phyloP scores from a whole-genome alignment of 2,113 vertebrate species.

The Notothenia rossii region DNA sequence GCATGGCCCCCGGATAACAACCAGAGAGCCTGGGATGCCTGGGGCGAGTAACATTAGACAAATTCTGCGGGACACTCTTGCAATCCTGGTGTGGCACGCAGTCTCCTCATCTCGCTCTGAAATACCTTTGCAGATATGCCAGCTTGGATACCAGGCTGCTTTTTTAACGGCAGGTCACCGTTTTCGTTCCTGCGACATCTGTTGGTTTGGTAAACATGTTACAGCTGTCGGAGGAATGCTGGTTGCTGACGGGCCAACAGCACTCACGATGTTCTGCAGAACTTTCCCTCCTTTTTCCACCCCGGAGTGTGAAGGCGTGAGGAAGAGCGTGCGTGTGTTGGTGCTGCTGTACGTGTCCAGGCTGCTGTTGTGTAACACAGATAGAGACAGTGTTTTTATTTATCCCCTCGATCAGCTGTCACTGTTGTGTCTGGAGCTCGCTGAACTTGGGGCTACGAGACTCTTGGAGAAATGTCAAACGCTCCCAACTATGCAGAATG shows the following conservation, averaged over 20 bases:
- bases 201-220: not conserved
- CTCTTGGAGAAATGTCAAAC: slow-evolving; percentile 87
- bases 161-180: not conserved
- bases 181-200: not conserved
- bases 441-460: slow-evolving; percentile 82
- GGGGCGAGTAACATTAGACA: not conserved
- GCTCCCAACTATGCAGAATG: slow-evolving; percentile 86
- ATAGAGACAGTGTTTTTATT: slow-evolving; percentile 89
- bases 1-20: not conserved
- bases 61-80: not conserved
- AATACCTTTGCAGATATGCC: not conserved
- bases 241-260: not conserved
- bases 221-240: not conserved
- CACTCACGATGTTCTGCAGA: not conserved
- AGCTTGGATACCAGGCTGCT: not conserved
- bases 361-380: not conserved
- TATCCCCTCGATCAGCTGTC: slow-evolving; percentile 91
- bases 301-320: not conserved
- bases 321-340: not conserved
- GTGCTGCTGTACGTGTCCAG: not conserved
- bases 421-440: slow-evolving; percentile 96
- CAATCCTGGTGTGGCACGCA: not conserved
- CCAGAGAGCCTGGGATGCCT: not conserved
- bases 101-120: not conserved
- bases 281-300: not conserved